A percentile compares a stretch with the other conserved stretches of the same genome.
Evolutionary conservation across 2,113 vertebrate genomes (phyloP).

Genomic region (Podiceps cristatus): DNA sequence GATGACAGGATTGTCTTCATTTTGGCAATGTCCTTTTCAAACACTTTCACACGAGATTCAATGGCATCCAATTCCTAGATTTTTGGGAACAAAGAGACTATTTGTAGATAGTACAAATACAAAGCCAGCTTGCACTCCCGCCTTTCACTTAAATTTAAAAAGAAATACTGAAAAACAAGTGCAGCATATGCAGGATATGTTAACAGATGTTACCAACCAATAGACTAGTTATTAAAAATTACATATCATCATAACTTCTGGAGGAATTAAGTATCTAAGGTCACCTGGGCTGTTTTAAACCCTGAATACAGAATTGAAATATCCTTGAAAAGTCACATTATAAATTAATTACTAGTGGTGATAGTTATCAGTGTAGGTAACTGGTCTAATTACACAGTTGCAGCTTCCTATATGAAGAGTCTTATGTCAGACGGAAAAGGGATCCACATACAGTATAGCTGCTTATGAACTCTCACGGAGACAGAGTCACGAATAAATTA

Average conservation of each 20-base stretch:
- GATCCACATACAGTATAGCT: neutral
- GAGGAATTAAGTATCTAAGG: neutral
- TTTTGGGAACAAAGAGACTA: slow-evolving; percentile 23
- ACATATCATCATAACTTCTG: neutral
- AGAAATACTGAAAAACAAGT: neutral
- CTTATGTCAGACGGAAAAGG: neutral
- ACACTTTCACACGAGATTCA: slow-evolving; percentile 85
- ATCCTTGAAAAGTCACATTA: neutral
- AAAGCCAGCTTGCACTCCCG: neutral
- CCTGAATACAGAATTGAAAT: neutral
- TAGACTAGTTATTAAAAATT: neutral
- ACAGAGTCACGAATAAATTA: neutral
- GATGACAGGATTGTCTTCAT: slow-evolving; percentile 85
- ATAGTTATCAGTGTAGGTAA: neutral
- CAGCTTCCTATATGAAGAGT: neutral
- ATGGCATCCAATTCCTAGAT: slow-evolving; percentile 89
- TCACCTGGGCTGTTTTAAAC: neutral
- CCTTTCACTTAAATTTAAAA: neutral
- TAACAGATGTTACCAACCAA: neutral
- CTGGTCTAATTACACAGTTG: neutral
- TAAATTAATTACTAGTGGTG: neutral
- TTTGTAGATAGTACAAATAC: neutral
- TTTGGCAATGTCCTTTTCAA: slow-evolving; percentile 85
- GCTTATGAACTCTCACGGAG: neutral
- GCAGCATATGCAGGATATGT: neutral